These are phyloP conservation scores for Caenorhabditis sp. DNA, from an alignment of 2,888 invertebrate genomes.

Conservation along the genomic window DNA sequence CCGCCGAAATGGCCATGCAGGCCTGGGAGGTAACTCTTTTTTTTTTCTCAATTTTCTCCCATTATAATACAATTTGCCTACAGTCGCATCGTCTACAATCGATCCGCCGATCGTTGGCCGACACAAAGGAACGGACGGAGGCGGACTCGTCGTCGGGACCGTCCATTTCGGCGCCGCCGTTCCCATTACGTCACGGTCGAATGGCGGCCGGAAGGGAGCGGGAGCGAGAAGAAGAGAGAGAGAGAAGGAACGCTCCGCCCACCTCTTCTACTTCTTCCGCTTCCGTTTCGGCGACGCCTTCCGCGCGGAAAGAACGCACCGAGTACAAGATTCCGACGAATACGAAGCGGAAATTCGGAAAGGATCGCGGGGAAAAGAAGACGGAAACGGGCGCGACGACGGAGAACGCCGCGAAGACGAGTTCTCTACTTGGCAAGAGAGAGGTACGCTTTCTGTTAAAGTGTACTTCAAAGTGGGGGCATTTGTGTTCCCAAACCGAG, in stretches of 20 bases:
- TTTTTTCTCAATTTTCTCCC: too few species aligned
- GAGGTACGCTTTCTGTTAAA: background rate
- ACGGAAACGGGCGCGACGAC: background rate
- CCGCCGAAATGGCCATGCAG: constrained; percentile 61
- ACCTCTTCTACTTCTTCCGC: background rate
- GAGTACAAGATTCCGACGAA: constrained; percentile 58
- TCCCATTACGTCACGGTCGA: constrained; percentile 7
- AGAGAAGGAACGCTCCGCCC: constrained; percentile 8
- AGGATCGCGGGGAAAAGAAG: constrained; percentile 19
- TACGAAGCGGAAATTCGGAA: constrained; percentile 41
- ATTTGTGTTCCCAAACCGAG: too few species aligned
- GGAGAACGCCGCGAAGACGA: background rate
- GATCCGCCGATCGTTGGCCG: constrained; percentile 64
- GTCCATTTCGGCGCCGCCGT: constrained; percentile 23
- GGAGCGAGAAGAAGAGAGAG: constrained; percentile 30
- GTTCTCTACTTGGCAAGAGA: background rate
- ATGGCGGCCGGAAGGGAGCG: constrained; percentile 53
- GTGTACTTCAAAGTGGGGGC: too few species aligned
- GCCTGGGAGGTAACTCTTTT: too few species aligned
- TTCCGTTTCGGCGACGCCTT: background rate
- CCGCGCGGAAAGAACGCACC: constrained; percentile 38
- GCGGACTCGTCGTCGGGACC: constrained; percentile 27
- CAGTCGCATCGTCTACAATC: constrained; percentile 55
- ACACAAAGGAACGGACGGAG: constrained; percentile 42
- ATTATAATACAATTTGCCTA: too few species aligned